phyloP scores from a whole-genome alignment of 1,140 invertebrate genomes.

The Calephelis nemesis region DNA sequence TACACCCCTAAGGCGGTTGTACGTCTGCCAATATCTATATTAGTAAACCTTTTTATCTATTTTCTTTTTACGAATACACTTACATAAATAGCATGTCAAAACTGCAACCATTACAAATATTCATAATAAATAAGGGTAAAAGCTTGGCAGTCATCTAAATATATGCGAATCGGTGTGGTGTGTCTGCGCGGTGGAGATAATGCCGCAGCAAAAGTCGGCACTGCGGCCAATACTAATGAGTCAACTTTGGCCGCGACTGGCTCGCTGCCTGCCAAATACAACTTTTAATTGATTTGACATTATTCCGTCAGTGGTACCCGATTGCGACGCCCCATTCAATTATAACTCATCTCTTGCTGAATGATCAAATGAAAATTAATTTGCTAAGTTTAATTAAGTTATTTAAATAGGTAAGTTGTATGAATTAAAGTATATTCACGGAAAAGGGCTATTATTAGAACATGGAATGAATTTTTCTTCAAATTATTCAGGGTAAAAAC shows the following conservation, averaged over 20 bases:
- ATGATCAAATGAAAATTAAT: slow-evolving; percentile 73
- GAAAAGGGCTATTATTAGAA: background rate
- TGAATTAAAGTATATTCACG: background rate
- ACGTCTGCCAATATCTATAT: too few relatives aligned
- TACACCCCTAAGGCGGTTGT: too few relatives aligned
- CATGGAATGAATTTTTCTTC: too few relatives aligned
- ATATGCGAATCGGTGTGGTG: slow-evolving; percentile 37
- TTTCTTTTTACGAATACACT: background rate
- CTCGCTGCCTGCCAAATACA: slow-evolving; percentile 55
- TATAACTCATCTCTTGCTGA: slow-evolving; percentile 64
- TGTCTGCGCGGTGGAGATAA: slow-evolving; percentile 50
- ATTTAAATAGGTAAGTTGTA: slow-evolving; percentile 39
- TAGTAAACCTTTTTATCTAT: too few relatives aligned
- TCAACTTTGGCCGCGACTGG: slow-evolving; percentile 36
- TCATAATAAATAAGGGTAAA: slow-evolving; percentile 2
- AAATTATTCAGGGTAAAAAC: too few relatives aligned
- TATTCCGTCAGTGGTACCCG: slow-evolving; percentile 63
- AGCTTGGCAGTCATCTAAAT: slow-evolving; percentile 30
- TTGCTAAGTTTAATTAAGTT: slow-evolving; percentile 59
- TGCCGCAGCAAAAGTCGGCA: slow-evolving; percentile 26
- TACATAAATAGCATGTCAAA: background rate
- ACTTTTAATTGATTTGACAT: slow-evolving; percentile 73
- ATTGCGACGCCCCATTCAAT: slow-evolving; percentile 60
- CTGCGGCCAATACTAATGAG: slow-evolving; percentile 25
- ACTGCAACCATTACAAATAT: background rate